phyloP scores from a whole-genome alignment of 2,888 invertebrate genomes.

The Lapara coniferarum region DNA sequence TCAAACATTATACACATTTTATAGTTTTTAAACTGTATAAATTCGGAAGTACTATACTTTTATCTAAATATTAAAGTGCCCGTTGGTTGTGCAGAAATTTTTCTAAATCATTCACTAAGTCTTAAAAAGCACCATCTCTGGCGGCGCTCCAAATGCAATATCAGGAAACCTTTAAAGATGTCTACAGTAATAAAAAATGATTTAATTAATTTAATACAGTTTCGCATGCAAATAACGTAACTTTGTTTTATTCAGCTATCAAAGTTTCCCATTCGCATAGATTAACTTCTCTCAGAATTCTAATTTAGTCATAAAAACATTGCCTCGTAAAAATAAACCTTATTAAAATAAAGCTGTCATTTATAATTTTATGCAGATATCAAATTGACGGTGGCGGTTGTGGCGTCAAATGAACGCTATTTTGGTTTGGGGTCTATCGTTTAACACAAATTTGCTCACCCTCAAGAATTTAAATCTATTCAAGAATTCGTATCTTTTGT shows the following conservation, averaged over 20 bases:
- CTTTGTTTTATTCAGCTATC: too few relatives aligned
- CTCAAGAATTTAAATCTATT: background rate
- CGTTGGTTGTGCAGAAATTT: background rate
- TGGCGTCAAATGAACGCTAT: conserved; percentile 10
- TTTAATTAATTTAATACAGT: background rate
- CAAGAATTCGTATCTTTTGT: background rate
- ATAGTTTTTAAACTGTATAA: too few relatives aligned
- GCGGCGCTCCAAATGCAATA: conserved; percentile 8
- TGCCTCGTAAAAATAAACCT: background rate
- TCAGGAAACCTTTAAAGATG: background rate
- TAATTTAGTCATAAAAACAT: background rate
- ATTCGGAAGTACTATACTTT: too few relatives aligned
- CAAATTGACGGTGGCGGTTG: conserved; percentile 11
- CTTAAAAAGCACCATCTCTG: conserved; percentile 3
- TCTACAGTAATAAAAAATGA: background rate
- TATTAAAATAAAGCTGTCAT: conserved; percentile 7
- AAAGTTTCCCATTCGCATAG: too few relatives aligned
- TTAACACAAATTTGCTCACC: background rate
- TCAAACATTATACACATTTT: too few relatives aligned
- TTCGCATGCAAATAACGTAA: too few relatives aligned
- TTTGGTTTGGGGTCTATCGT: background rate
- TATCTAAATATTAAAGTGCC: background rate
- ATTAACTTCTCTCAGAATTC: too few relatives aligned
- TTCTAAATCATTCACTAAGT: background rate
- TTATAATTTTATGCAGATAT: conserved; percentile 12